Evolutionary conservation across 2,888 invertebrate genomes (phyloP).

Genomic region (Brenthis hecate): DNA sequence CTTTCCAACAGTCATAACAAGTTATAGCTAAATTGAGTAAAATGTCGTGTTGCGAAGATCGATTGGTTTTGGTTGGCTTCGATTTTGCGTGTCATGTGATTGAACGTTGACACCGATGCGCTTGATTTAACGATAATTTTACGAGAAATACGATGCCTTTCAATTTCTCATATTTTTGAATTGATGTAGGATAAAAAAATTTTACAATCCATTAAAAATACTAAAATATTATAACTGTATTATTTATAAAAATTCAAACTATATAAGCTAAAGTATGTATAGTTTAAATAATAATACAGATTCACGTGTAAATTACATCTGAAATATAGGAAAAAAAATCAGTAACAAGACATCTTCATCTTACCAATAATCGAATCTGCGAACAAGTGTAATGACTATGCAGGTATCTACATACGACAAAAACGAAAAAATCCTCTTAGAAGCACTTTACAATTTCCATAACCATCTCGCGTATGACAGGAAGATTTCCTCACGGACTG

Average conservation of each 20-base stretch:
- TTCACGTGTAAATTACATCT: too few relatives aligned
- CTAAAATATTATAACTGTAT: too few relatives aligned
- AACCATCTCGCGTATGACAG: conserved; percentile 63
- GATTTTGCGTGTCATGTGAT: conserved; percentile 49
- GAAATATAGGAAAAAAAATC: too few relatives aligned
- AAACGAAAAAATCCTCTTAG: conserved; percentile 8
- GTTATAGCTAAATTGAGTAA: conserved; percentile 33
- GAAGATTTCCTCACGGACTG: conserved; percentile 54
- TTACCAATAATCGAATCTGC: too few relatives aligned
- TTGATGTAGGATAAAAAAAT: too few relatives aligned
- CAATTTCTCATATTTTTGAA: not conserved
- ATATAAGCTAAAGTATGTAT: too few relatives aligned
- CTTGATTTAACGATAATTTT: conserved; percentile 35
- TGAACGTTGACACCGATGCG: conserved; percentile 47
- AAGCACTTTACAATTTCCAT: conserved; percentile 53
- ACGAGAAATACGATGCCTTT: conserved; percentile 15
- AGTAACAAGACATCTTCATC: too few relatives aligned
- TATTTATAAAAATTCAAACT: too few relatives aligned
- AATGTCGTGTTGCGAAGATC: conserved; percentile 39
- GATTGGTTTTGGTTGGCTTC: conserved; percentile 40
- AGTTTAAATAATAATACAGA: too few relatives aligned
- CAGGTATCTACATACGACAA: not conserved
- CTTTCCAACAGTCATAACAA: conserved; percentile 20
- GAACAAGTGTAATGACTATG: not conserved
- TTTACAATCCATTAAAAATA: too few relatives aligned